A percentile compares a stretch with the other conserved stretches of the same genome.
phyloP scores from a whole-genome alignment of 2,113 vertebrate genomes.

The Raja brachyura region DNA sequence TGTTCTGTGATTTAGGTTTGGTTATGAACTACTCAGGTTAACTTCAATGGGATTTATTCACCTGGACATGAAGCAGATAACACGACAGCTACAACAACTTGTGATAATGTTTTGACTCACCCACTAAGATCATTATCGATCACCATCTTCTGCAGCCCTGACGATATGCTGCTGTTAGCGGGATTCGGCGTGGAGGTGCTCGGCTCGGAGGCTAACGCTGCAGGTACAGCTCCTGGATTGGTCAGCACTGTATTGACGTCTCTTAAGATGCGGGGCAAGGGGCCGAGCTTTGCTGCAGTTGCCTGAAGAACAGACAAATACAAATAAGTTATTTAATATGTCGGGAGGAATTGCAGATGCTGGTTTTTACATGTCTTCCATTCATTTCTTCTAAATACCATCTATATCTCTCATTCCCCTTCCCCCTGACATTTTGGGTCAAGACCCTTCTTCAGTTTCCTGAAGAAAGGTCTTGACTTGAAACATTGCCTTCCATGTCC shows the following conservation, averaged over 20 bases:
- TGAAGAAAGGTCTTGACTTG: too few relatives aligned
- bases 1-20: neutral
- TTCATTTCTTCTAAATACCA: too few relatives aligned
- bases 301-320: slow-evolving; percentile 53
- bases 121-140: slow-evolving; percentile 90
- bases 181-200: slow-evolving; percentile 66
- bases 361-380: too few relatives aligned
- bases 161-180: slow-evolving; percentile 75
- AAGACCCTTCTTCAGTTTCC: too few relatives aligned
- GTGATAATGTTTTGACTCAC: slow-evolving; percentile 56
- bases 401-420: too few relatives aligned
- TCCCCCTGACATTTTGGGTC: too few relatives aligned
- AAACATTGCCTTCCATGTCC: too few relatives aligned
- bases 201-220: slow-evolving; percentile 63
- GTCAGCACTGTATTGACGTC: slow-evolving; percentile 81
- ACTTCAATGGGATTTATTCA: neutral
- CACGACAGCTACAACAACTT: neutral
- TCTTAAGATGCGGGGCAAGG: slow-evolving; percentile 84
- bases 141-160: slow-evolving; percentile 90
- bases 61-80: neutral
- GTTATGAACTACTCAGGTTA: neutral
- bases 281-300: slow-evolving; percentile 78
- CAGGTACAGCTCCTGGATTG: slow-evolving; percentile 72
- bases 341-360: too few relatives aligned
- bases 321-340: neutral